phyloP scores from a whole-genome alignment of 2,888 invertebrate species.

The Steinernema carpocapsae region DNA sequence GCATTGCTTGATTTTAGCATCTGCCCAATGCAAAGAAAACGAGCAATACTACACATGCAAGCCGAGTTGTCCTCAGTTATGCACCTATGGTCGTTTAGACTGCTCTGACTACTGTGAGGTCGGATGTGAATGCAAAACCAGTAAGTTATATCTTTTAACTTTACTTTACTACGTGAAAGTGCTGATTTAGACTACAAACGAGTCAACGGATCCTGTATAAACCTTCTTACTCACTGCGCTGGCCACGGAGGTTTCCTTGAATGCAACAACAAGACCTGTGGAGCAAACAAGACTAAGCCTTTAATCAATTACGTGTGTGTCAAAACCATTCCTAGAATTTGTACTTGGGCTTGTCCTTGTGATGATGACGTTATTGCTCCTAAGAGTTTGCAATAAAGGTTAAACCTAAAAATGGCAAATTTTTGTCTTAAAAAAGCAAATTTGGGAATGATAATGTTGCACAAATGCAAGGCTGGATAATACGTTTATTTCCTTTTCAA shows the following conservation, averaged over 20 bases:
- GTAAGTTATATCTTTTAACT: not conserved
- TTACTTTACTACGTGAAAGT: not conserved
- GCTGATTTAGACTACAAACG: not conserved
- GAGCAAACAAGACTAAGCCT: not conserved
- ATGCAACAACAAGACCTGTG: not conserved
- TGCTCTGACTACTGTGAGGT: not conserved
- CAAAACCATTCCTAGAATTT: not conserved
- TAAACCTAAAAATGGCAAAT: no score
- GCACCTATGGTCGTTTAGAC: not conserved
- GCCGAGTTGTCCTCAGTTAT: not conserved
- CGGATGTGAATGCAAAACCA: not conserved
- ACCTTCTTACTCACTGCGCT: not conserved
- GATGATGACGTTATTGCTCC: not conserved
- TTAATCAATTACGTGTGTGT: not conserved
- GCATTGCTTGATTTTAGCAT: no score
- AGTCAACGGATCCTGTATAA: not conserved
- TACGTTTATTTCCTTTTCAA: no score
- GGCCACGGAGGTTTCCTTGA: not conserved
- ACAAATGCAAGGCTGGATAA: no score
- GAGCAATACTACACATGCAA: not conserved
- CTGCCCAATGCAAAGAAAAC: not conserved
- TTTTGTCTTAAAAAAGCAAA: not conserved
- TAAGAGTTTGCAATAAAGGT: no score
- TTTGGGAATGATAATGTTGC: no score
- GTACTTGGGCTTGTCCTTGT: slow-evolving; percentile 1